Evolutionary conservation across 2,113 vertebrate species (phyloP), one percentile per base, ranked within the genome.

Genomic region (Ochotona curzoniae): DNA sequence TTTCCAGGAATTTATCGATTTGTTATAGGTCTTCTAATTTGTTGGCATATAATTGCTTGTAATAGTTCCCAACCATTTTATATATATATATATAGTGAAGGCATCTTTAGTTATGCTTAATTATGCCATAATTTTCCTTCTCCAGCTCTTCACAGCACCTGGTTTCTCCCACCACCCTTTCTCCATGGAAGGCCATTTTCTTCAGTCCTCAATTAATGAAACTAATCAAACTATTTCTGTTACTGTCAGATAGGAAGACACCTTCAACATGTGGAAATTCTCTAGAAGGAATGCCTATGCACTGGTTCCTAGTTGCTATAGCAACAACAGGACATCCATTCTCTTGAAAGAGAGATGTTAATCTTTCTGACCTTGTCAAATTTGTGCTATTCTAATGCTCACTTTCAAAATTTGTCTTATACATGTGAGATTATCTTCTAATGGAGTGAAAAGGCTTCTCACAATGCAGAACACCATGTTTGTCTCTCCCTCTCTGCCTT

Each of bases 241-340:
- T 83, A 64, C 26, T 89, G 49, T 89, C 87, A 83, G 26, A 89
- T 32, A 89, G 67, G n/a, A 94, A 82, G 78, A 91, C 2, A 76
- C 54, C 66, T 87, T 71, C 67, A 60, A 73, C 47, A 78, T 64
- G 80, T 57, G 38, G 44, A 80, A 73, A 87, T 93, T 86, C 44
- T 95, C 32, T 87, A 91, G 32, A 63, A 94, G 44, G 49, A 78
- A 84, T 66, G 26, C 51, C 70, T 89, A 5, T 87, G 67, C 61
- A 63, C 86, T 70, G 73, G 69, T 83, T 93, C 35, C 78, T 21
- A 78, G 91, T 93, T 97, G 73, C 60, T 93, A 93, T 81, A 82
- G 84, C 67, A 95, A 94, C 76, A 47, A 69, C 9, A 38, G 15
- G 21, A 26, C 25, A 80, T 54, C 60, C 81, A 67, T 23, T 38